phyloP scores from a whole-genome alignment of 2,888 invertebrate genomes.

The Sympetrum striolatum region DNA sequence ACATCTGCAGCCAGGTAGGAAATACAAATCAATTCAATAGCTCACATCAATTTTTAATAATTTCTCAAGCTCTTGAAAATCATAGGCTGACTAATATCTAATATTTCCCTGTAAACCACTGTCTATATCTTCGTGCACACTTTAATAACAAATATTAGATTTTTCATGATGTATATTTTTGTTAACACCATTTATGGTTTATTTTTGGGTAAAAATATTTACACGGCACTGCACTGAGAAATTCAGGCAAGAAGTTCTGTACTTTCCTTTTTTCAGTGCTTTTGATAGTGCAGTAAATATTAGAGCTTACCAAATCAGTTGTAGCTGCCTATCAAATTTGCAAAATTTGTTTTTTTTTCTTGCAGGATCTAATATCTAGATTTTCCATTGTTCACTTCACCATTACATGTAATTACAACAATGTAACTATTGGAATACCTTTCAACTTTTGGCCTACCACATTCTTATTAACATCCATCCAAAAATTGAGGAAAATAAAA shows the following conservation, averaged over 20 bases:
- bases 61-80: slow-evolving; percentile 41
- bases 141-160: slow-evolving; percentile 43
- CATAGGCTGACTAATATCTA: slow-evolving; percentile 39
- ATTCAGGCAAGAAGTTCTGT: slow-evolving; percentile 26
- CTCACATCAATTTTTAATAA: slow-evolving; percentile 42
- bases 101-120: slow-evolving; percentile 43
- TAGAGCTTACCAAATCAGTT: slow-evolving; percentile 31
- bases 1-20: slow-evolving; percentile 32
- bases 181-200: slow-evolving; percentile 29
- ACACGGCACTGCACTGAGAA: slow-evolving; percentile 32
- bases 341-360: slow-evolving; percentile 18
- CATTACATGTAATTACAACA: slow-evolving; percentile 44
- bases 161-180: slow-evolving; percentile 42
- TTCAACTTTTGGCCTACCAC: slow-evolving; percentile 42
- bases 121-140: slow-evolving; percentile 42
- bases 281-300: slow-evolving; percentile 37
- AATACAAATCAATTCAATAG: slow-evolving; percentile 43
- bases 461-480: slow-evolving; percentile 39
- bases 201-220: slow-evolving; percentile 42
- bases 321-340: slow-evolving; percentile 42
- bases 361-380: slow-evolving; percentile 30
- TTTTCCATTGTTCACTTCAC: slow-evolving; percentile 41
- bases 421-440: slow-evolving; percentile 33
- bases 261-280: slow-evolving; percentile 28
- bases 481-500: slow-evolving; percentile 39